phyloP scores from a whole-genome alignment of 2,888 invertebrate species.

The Sericinus montela region DNA sequence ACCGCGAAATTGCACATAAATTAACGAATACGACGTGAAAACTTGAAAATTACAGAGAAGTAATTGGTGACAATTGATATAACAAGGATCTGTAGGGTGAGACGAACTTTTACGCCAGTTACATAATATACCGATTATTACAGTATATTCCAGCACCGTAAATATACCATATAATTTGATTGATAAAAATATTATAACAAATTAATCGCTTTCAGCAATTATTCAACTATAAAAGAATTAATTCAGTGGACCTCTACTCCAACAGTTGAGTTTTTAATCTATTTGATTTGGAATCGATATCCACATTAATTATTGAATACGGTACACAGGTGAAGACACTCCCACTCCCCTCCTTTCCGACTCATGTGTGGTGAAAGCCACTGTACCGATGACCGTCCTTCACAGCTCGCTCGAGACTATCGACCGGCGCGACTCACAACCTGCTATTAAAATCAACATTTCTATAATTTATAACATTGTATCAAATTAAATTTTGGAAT shows the following conservation, averaged over 20 bases:
- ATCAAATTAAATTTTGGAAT: no score
- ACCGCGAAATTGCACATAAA: neutral
- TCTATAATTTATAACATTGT: neutral
- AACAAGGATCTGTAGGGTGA: neutral
- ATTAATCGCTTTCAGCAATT: no score
- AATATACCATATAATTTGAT: no score
- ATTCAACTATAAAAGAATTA: no score
- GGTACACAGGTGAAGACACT: neutral
- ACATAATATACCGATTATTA: neutral
- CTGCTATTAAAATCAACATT: neutral
- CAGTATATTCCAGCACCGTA: no score
- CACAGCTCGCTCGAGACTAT: constrained; percentile 12
- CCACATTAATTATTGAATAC: no score
- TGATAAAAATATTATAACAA: no score
- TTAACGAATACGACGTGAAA: neutral
- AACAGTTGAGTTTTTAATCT: no score
- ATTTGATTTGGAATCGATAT: no score
- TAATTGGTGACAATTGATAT: neutral
- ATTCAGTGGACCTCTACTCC: no score
- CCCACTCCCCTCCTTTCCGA: constrained; percentile 1
- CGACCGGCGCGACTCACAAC: constrained; percentile 2
- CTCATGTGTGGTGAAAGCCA: constrained; percentile 20
- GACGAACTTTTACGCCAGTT: neutral
- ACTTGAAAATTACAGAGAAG: neutral
- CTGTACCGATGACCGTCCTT: constrained; percentile 20